Evolutionary conservation across 1,140 invertebrate species (phyloP), one percentile per base, ranked within the genome.

Genomic region (Geopemphigus sp.): DNA sequence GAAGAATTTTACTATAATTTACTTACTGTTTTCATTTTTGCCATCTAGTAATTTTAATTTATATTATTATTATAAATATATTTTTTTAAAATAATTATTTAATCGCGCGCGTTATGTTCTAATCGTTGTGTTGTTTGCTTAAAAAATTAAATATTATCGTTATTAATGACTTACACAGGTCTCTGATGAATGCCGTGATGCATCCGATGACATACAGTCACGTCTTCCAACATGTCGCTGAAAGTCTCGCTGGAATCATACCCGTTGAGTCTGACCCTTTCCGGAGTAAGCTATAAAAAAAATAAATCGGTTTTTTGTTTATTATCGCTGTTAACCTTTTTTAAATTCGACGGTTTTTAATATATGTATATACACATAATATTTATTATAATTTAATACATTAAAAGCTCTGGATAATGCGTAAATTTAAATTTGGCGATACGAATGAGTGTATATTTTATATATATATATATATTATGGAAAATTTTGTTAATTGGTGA

Each of bases 241-340:
- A 84, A 84, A 1, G 84, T 84, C 57, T 84, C 84, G 45, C 83
- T 83, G 14, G 84, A 84, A 29, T 84, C 83, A 80, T 84, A 84
- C 17, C 83, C 83, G 57, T 82, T 82, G 61, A 82, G 81, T 14
- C 82, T 66, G 17, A 81, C 81, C 59, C 82, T 59, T 82, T 84
- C 84, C n/a, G 84, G 84, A 29, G 83, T 84, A 64, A 84, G 80
- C 84, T 84, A 76, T 8, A 83, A 83, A 24, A 66, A 70, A 61
- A 70, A n/a, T n/a, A n/a, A n/a, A n/a, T n/a, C n/a, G n/a, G n/a
- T n/a, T n/a, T n/a, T n/a, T n/a, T n/a, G n/a, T n/a, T n/a, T n/a
- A n/a, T n/a, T n/a, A n/a, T n/a, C n/a, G n/a, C n/a, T n/a, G n/a
- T n/a, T n/a, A n/a, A n/a, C n/a, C n/a, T n/a, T n/a, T n/a, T n/a